phyloP scores from a whole-genome alignment of 2,888 invertebrate genomes.

The Carcina quercana region DNA sequence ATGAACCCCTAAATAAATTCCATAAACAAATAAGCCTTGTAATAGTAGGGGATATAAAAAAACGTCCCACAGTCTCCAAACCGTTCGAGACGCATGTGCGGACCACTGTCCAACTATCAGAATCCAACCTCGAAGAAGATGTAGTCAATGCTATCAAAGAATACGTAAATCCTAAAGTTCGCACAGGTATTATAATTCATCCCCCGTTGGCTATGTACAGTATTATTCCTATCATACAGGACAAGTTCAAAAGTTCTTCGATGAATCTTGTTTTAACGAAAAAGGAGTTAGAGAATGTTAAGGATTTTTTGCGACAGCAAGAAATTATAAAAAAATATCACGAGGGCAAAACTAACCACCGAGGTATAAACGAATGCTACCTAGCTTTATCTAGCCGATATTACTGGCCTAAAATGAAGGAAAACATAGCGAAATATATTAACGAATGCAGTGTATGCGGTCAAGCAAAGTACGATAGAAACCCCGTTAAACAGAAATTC shows the following conservation, averaged over 20 bases:
- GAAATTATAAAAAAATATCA: constrained; percentile 13
- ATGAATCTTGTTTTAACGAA: constrained; percentile 5
- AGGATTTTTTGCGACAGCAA: constrained; percentile 2
- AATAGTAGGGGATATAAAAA: constrained; percentile 9
- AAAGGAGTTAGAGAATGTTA: constrained; percentile 11
- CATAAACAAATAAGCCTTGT: constrained; percentile 10
- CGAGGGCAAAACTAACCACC: constrained; percentile 9
- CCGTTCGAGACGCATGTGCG: constrained; percentile 10
- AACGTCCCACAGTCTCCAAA: constrained; percentile 5
- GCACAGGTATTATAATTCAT: constrained; percentile 6
- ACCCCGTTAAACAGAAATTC: constrained; percentile 16
- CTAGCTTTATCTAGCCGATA: constrained; percentile 1
- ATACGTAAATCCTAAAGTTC: constrained; percentile 12
- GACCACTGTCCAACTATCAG: constrained; percentile 6
- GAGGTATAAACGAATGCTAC: constrained; percentile 4
- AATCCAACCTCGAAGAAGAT: constrained; percentile 11
- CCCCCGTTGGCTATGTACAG: constrained; percentile 4
- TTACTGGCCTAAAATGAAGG: constrained; percentile 14
- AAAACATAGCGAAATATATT: constrained; percentile 10
- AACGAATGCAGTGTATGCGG: constrained; percentile 12
- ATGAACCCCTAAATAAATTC: constrained; percentile 7
- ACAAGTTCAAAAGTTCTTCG: background rate
- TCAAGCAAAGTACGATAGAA: constrained; percentile 9
- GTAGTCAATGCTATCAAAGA: constrained; percentile 11
- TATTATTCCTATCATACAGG: constrained; percentile 5